Evolutionary conservation across 2,888 invertebrate genomes (phyloP), one percentile per base, ranked within the genome.

Genomic region (Rugalucina vietnamica): DNA sequence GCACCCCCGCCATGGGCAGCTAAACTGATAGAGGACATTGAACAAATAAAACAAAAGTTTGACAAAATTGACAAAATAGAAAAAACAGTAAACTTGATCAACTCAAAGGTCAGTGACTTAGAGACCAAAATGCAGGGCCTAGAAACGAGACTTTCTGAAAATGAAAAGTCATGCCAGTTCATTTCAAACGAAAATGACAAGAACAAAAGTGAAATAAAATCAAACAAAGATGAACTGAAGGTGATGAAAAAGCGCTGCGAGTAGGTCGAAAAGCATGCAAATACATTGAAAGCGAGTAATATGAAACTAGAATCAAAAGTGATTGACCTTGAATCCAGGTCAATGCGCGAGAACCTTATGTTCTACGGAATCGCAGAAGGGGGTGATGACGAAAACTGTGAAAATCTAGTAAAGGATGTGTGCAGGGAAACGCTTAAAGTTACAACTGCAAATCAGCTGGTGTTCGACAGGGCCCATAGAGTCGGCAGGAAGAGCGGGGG

Each of bases 401-500:
- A 60, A 34, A 8, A 65, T 37, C 34, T 73, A 3, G 76, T 81
- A 12, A 81, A 81, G 39, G 21, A 43, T 8, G 10, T 81, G n/a
- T 39, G 69, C 21, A 49, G 21, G 18, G 60, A 71, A 29, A 12
- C 32, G 10, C 60, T 76, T n/a, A 71, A 76, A 34, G 10, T 81
- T 8, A 27, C 43, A 18, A 21, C 65, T 21, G 50, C 60, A 34
- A 50, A 76, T 24, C 57, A 72, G 5, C 8, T 43, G 21, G n/a
- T 81, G 2, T 54, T 54, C n/a, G 81, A 81, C 27, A 34, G 81
- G 27, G 81, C 76, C 4, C 81, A 77, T 34, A 34, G 81, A 8
- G 54, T 54, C n/a, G 54, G 54, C 3, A n/a, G 21, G 3, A 54
- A 21, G n/a, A 4, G 21, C 4, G 54, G 54, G n/a, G 4, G 21